Base-by-base conservation (phyloP, 1,140 invertebrate genomes). In the Drosophila kepulauana region DNA sequence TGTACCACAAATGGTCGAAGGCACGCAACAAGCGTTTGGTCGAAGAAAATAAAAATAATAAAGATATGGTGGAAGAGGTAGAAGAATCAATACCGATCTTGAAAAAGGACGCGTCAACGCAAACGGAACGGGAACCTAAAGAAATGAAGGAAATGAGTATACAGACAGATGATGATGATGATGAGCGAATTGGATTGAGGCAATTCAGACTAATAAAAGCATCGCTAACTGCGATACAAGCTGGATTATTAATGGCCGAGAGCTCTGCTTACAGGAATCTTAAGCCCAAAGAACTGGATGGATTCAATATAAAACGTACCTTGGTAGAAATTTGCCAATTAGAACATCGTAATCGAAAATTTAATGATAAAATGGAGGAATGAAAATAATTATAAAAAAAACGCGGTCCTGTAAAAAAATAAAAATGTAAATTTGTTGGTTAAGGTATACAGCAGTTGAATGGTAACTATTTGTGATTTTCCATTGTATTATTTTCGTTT, bases 401-500 rank as follows among this genome's bases (percentile, higher is more conserved):
- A 7, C 35, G 8, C 10, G 7, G 35, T 38, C 10, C 35, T 10
- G 35, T 38, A 10, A 38, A 10, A 38, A 7, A 7, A 10, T 38
- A 38, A 10, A 7, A 3, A 25, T 25, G 3, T 25, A 25, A 25
- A 25, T 25, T 25, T 25, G 20, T 25, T 25, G 7, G 33, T 33
- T 33, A 33, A 33, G 33, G 41, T 68, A 87, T 78, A 11, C 3
- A 1, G 0, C 0, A 4, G 68, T 88, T 72, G 52, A 43, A 28
- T 16, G 3, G 7, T 10, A 0, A 1, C 5, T 3, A 4, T 2
- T 3, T 6, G 15, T 16, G 7, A 25, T 11, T 54, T 73, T 67
- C 62, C 75, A 75, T 82, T 87, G 82, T 63, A 75, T 81, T 82
- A 76, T 86, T 72, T 87, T 79, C 79, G 75, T 87, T 87, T 89